Percentiles rank a stretch among this genome's conserved stretches.
phyloP scores from a whole-genome alignment of 2,113 vertebrate species.

The Pandion haliaetus region DNA sequence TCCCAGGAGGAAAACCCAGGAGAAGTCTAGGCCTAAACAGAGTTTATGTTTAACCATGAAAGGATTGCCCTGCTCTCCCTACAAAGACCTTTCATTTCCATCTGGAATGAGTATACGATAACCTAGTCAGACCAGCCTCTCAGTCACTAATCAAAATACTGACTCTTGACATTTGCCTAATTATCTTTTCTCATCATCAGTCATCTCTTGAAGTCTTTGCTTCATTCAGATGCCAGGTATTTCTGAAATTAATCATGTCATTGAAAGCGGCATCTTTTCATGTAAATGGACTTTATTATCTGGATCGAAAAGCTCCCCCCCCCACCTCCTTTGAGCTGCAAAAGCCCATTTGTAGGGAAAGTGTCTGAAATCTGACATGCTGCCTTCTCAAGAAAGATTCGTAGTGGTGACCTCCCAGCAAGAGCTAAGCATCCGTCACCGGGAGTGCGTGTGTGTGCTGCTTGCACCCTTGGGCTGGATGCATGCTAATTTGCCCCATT shows the following conservation, averaged over 20 bases:
- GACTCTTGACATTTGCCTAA: conserved; percentile 78
- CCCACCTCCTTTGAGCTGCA: conserved; percentile 60
- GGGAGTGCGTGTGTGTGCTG: conserved; percentile 33
- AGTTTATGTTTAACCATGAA: conserved; percentile 41
- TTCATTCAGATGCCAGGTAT: conserved; percentile 85
- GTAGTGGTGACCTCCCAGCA: conserved; percentile 77
- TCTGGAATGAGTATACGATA: conserved; percentile 60
- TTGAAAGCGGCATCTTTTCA: conserved; percentile 81
- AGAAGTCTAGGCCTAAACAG: background rate
- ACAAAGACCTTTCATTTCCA: conserved; percentile 67
- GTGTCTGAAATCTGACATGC: conserved; percentile 78
- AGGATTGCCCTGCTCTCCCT: conserved; percentile 26
- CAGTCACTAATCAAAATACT: conserved; percentile 72
- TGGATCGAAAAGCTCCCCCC: conserved; percentile 59
- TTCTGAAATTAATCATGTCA: conserved; percentile 84
- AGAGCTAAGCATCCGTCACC: conserved; percentile 79
- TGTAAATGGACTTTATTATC: conserved; percentile 81
- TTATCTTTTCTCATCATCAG: conserved; percentile 81
- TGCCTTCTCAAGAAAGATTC: conserved; percentile 76
- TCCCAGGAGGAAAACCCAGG: background rate
- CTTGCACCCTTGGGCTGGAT: conserved; percentile 72
- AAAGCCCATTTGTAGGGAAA: conserved; percentile 74
- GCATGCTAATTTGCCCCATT: conserved; percentile 86
- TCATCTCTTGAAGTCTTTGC: conserved; percentile 74
- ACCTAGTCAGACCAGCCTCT: conserved; percentile 59